Base-by-base conservation (phyloP, 2,888 invertebrate species). In the Ochropleura plecta region DNA sequence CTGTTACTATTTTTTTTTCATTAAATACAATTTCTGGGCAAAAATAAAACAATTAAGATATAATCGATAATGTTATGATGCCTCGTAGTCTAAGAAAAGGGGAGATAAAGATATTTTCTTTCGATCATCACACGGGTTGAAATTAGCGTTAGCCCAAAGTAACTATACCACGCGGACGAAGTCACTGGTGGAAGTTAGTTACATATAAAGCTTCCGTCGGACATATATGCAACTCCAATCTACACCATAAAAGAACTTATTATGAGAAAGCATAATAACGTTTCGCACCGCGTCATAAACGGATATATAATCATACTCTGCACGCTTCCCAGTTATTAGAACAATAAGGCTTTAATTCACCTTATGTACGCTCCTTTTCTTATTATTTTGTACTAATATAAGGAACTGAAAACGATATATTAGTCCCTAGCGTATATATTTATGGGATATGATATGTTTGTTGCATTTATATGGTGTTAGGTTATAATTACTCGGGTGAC, bases 331-430 rank as follows among this genome's bases (percentile, higher is more conserved):
- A 18, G 55, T 83, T 67, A 78, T 67, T 65, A 74, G 51, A 80
- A 75, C 67, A 75, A 76, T 69, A 74, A 69, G 65, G 67, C 55
- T 70, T 65, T 68, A 70, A 68, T 79, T 80, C 57, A 69, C 67
- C 46, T 62, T 69, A 48, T 18, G 40, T 70, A 48, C 51, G 60
- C n/a, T 16, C 10, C 20, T 63, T 69, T 60, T n/a, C 42, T 42
- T 75, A 48, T 72, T 70, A 69, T 59, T 68, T 66, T 62, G 9
- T 60, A 44, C 40, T 59, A 63, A 48, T 30, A 62, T 57, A 66
- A 53, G 77, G 49, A 64, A 51, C 70, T 20, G 44, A 42, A 42
- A 53, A 42, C 46, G 30, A 81, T 70, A 46, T 76, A 76, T 76
- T 68, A 70, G 18, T 73, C 81, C 64, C 60, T 16, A 48, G 71